Evolutionary conservation across 2,113 vertebrate genomes (phyloP).

Genomic region (Rhagologus leucostigma): DNA sequence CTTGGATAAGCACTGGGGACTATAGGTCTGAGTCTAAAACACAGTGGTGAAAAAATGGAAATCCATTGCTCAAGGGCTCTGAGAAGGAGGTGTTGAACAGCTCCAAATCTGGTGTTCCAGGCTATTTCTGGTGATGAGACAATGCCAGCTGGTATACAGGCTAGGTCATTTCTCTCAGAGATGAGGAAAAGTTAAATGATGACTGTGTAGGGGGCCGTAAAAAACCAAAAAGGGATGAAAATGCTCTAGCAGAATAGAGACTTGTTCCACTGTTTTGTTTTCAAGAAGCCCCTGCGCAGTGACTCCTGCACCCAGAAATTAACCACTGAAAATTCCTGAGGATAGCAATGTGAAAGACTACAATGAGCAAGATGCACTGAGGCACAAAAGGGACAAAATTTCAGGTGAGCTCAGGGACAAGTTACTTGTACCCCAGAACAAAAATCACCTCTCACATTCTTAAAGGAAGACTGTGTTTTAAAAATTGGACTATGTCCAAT

Average conservation of each 20-base stretch:
- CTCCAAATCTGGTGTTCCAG: not conserved
- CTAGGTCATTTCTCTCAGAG: not conserved
- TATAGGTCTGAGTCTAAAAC: not conserved
- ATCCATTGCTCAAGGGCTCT: not conserved
- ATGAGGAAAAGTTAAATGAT: not conserved
- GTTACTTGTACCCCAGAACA: not conserved
- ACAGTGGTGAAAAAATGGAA: not conserved
- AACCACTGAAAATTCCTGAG: not conserved
- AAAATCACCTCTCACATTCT: not conserved
- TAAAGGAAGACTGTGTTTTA: not conserved
- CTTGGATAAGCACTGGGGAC: not conserved
- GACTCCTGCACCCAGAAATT: not conserved
- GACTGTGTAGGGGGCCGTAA: not conserved
- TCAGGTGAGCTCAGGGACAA: not conserved
- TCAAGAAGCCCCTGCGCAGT: not conserved
- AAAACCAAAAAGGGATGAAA: not conserved
- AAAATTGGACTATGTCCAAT: not conserved
- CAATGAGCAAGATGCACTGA: not conserved
- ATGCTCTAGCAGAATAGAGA: not conserved
- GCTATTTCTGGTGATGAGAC: not conserved
- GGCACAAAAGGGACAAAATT: not conserved
- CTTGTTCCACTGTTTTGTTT: not conserved
- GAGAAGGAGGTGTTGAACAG: not conserved
- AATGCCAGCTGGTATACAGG: not conserved
- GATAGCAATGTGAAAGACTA: not conserved